Base-by-base conservation (phyloP, 2,888 invertebrate genomes). In the Blastobasis lacticolella region DNA sequence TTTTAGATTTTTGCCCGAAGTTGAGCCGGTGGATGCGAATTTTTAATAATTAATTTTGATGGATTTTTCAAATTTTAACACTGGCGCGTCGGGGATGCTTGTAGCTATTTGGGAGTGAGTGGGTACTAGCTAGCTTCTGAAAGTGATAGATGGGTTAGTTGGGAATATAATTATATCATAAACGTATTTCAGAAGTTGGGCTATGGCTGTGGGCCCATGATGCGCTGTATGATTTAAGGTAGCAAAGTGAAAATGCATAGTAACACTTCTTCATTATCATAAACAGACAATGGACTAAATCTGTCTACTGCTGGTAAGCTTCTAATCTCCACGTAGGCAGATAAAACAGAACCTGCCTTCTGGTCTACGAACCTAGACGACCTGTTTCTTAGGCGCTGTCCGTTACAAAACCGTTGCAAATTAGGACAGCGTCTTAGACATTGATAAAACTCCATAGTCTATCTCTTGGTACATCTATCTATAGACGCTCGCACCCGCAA, bases 1-100 rank as follows among this genome's bases (percentile, higher is more conserved):
- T 53, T 55, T 51, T 38, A 46, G 52, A 49, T 49, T 52, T 49
- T 52, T 52, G 46, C 9, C 42, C 10, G n/a, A 6, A 9, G 9
- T 42, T 42, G 8, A 42, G 5, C 42, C 10, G 6, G 8, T 42
- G 9, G 9, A n/a, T n/a, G 8, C 41, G 41, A 8, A 9, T 40
- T 40, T 8, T 6, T 6, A 8, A 40, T 40, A 40, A 6, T 40
- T 9, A 9, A 8, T 8, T 40, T 23, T 23, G 23, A 40, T 8
- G 41, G 41, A 40, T 9, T 40, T 40, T 9, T 40, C 4, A 8
- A 40, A 8, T 40, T 44, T 44, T 2, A 2, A 44, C n/a, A 6
- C 44, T 1, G n/a, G 2, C 2, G 6, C 6, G 44, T 10, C 44
- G 7, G 10, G n/a, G 4, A 44, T n/a, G 10, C n/a, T 44, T 44